phyloP scores from a whole-genome alignment of 2,113 vertebrate species.

The Cynocephalus volans region DNA sequence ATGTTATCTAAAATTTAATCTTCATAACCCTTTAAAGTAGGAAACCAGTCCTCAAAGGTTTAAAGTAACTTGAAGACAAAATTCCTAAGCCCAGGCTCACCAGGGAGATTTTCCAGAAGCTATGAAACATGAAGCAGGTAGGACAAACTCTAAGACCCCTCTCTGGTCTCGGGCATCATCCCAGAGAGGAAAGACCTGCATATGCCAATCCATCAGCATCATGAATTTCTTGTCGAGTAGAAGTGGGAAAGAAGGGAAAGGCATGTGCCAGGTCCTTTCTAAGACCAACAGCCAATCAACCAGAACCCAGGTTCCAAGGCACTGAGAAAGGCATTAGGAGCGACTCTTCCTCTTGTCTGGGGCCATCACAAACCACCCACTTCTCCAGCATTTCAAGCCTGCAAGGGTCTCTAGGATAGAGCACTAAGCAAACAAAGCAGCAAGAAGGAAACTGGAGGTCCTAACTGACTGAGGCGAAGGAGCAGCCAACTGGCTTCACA shows the following conservation, averaged over 20 bases:
- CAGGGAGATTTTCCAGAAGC: background rate
- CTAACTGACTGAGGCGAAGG: background rate
- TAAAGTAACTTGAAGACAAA: background rate
- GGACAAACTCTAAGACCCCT: background rate
- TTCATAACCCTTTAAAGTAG: rapidly evolving
- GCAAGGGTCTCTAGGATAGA: background rate
- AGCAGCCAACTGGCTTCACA: background rate
- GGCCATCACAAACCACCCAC: background rate
- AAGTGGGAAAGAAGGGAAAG: background rate
- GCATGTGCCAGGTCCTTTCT: background rate
- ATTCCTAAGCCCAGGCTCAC: background rate
- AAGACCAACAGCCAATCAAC: background rate
- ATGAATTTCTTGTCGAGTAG: too few species aligned
- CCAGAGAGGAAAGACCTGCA: background rate
- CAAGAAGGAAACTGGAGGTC: background rate
- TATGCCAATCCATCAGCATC: background rate
- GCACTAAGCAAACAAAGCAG: too few species aligned
- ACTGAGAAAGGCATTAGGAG: background rate
- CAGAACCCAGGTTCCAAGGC: background rate
- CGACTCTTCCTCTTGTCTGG: background rate
- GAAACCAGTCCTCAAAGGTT: background rate
- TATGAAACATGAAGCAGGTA: background rate
- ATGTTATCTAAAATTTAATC: background rate
- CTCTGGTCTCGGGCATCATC: background rate
- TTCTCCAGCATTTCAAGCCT: too few species aligned